Base-by-base conservation (phyloP, 2,888 invertebrate genomes). In the Cylindroiulus punctatus region DNA sequence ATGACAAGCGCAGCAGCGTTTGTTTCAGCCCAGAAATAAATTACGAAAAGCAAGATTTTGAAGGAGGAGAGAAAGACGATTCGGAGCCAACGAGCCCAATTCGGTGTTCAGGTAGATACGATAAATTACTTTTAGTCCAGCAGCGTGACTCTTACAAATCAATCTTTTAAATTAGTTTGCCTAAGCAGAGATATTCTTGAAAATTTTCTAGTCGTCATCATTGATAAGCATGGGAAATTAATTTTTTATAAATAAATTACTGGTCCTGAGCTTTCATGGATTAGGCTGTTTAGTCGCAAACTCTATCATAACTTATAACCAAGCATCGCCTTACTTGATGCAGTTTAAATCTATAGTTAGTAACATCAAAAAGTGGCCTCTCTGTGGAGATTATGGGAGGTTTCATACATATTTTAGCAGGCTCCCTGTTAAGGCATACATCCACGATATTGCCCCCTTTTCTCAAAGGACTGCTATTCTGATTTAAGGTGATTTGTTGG, bases 1-100 rank as follows among this genome's bases (percentile, higher is more conserved):
- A 88, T 57, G 87, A 87, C 14, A 87, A 86, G 52, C 83, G 87
- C 19, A 87, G 88, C 14, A 26, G 57, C n/a, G n/a, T 40, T 42
- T 36, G 76, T 85, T 22, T 36, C 22, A 32, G 19, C 10, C 30
- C 22, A n/a, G 85, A 85, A 76, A 36, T 40, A 12, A 52, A 81
- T 30, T 32, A 86, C n/a, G 86, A 86, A 30, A 86, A 86, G 76
- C 84, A 86, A 32, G 86, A 86, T 47, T 36, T 65, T 12, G 86
- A 86, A 85, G 86, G 85, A 10, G 84, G 76, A 8, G 86, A 86
- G 26, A 86, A 86, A 36, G 82, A 42, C 1, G 36, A 42, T n/a
- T 42, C 81, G n/a, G 86, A 81, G 36, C 85, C 85, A n/a, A 44
- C 42, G 32, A 85, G 85, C 42, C 85, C 85, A 32, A 85, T 85